These are phyloP conservation scores for Drosophila trapezifrons DNA, from an alignment of 1,140 invertebrate species.

Conservation along the genomic window DNA sequence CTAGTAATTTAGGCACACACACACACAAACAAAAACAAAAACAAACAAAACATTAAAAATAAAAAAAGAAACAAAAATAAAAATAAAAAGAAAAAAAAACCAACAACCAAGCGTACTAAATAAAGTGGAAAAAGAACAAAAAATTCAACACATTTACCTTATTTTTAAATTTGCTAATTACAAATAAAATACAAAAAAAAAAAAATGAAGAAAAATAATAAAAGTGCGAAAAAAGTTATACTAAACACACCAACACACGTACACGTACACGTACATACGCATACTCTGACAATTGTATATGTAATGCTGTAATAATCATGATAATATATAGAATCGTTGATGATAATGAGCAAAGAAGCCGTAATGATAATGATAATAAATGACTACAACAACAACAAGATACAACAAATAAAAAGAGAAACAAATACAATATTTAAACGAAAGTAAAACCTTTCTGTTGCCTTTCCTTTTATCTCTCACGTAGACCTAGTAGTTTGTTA, in stretches of 20 bases:
- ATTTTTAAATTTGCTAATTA: constrained; percentile 45
- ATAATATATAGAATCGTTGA: constrained; percentile 63
- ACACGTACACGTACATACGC: constrained; percentile 32
- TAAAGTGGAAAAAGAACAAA: constrained; percentile 8
- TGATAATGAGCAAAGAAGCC: constrained; percentile 52
- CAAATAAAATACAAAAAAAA: constrained; percentile 1
- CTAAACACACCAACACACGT: constrained; percentile 29
- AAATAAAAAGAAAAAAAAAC: constrained; percentile 19
- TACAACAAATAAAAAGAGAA: constrained; percentile 51
- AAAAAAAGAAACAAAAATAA: constrained; percentile 11
- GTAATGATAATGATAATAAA: constrained; percentile 61
- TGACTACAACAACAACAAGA: constrained; percentile 46
- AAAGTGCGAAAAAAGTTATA: constrained; percentile 3
- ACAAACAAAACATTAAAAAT: constrained; percentile 8
- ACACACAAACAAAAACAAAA: constrained; percentile 17
- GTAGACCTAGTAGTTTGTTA: constrained; percentile 2
- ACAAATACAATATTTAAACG: constrained; percentile 57
- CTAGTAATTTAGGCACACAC: constrained; percentile 67
- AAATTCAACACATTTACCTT: constrained; percentile 37
- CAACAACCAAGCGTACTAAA: constrained; percentile 11
- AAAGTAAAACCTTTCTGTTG: constrained; percentile 38
- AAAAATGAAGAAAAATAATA: constrained; percentile 2
- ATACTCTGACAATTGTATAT: constrained; percentile 60
- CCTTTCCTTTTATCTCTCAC: constrained; percentile 25
- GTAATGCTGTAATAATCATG: constrained; percentile 69